Base-by-base conservation (phyloP, 2,113 vertebrate genomes). In the Echinops telfairi region DNA sequence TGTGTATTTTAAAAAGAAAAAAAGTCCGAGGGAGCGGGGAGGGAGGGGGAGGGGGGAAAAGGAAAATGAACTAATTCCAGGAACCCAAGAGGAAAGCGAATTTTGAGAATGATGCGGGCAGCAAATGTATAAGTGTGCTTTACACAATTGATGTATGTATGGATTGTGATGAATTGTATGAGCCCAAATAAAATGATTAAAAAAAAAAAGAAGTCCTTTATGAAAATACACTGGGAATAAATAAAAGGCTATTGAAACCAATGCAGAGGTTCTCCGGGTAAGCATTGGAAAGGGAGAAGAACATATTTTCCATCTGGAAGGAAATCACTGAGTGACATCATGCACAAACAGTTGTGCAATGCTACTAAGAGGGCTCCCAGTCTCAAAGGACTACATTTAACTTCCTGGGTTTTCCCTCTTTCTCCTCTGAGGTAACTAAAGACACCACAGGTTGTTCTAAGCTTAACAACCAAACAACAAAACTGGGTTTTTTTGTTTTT, bases 201-300 rank as follows among this genome's bases (percentile, higher is more conserved):
- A 58, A 83, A 60, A 38, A 83, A 40, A 40, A 33, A 95, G 93
- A 53, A 38, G 3, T 29, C n/a, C 17, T 82, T 85, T 60, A 60
- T 82, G 83, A 94, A 88, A 94, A 88, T 27, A 53, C 47, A 79
- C 40, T 23, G 33, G 33, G 38, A 86, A 62, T 53, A 53, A 53
- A 53, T 53, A 53, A 53, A 53, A 53, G 47, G 47, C 47, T 53
- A 53, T 53, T 14, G 47, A 53, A 53, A 53, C 9, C 47, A 53
- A 53, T 53, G 10, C 20, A 70, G 83, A 4, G 8, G 62, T 68
- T 76, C 75, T 93, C 81, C 25, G 58, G 31, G 17, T 29, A 81
- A 23, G 33, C 22, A 64, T 60, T 23, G 76, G 80, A 79, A 80
- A 77, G 47, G 60, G 60, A 85, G 47, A 86, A 47, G 33, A 81